Base-by-base conservation (phyloP, 2,113 vertebrate species). In the Lepisosteus osseus region DNA sequence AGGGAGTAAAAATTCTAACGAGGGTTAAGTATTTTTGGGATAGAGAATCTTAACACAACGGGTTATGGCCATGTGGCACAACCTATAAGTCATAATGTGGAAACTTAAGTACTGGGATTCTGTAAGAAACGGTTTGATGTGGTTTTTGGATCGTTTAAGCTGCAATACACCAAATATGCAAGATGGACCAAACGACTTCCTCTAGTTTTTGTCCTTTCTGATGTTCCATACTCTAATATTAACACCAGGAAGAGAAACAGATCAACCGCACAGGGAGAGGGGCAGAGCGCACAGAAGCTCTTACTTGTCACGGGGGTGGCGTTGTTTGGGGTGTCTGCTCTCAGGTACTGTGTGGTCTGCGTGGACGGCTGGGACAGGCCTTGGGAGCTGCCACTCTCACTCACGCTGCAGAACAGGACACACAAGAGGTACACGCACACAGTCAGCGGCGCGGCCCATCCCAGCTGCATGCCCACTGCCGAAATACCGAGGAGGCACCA, bases 251-350 rank as follows among this genome's bases (percentile, higher is more conserved):
- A 29, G 29, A 29, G 29, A 29, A 29, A 29, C 29, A 29, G 29
- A 29, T 29, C 29, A 29, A 29, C 29, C 29, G 29, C 29, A 29
- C 29, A 29, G 1, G 29, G 29, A 29, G 29, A 14, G 7, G 43
- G 14, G n/a, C 44, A n/a, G n/a, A 7, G 6, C 15, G 15, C 6
- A 40, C 87, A 84, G 84, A 80, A 84, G 87, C 80, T 92, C 96
- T 97, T 98, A 99, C 97, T 99, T 85, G 96, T 96, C 82, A 99
- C 91, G 1, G 96, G 93, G 0, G 97, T 93, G 13, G 94, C 97
- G 0, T 99, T 99, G 94, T 99, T 99, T 15, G 97, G 97, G 0
- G 97, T 99, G 86, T 99, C 97, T 0, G 97, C 97, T 79, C 97
- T 92, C 88, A 99, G 90, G 87, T 99, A 99, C 88, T 99, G 97